Evolutionary conservation across 2,888 invertebrate species (phyloP).

Genomic region (Caenorhabditis plicata): DNA sequence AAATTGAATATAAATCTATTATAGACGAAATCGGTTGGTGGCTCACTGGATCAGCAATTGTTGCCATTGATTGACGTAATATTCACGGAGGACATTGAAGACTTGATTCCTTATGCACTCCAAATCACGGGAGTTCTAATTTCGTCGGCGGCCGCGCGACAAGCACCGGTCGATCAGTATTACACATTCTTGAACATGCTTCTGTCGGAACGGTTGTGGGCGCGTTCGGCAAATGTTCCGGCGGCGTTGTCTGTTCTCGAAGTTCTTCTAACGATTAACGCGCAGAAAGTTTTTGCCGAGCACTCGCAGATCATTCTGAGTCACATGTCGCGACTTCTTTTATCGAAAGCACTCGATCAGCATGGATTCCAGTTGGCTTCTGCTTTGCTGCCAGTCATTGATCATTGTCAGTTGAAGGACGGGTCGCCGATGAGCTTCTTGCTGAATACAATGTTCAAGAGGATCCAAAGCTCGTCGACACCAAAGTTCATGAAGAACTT

Average conservation of each 20-base stretch:
- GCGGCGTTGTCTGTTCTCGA: conserved; percentile 88
- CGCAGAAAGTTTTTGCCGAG: conserved; percentile 72
- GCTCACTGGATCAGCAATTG: conserved; percentile 76
- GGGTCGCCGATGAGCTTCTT: conserved; percentile 32
- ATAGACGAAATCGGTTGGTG: conserved; percentile 51
- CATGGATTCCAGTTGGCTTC: conserved; percentile 91
- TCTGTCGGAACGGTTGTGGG: conserved; percentile 86
- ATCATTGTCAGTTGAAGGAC: conserved; percentile 12
- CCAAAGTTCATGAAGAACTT: conserved; percentile 87
- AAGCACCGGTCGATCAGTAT: conserved; percentile 77
- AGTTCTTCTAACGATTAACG: conserved; percentile 70
- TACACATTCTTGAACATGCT: conserved; percentile 86
- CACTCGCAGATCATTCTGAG: conserved; percentile 71
- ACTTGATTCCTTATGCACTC: conserved; percentile 97
- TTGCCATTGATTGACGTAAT: conserved; percentile 95
- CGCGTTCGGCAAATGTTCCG: conserved; percentile 86
- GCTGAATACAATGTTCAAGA: conserved; percentile 43
- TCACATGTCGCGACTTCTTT: conserved; percentile 77
- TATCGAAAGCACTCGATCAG: conserved; percentile 90
- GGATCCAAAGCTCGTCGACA: conserved; percentile 85
- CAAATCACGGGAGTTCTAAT: conserved; percentile 74
- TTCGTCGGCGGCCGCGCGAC: conserved; percentile 28
- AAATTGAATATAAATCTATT: conserved; percentile 2
- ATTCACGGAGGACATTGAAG: conserved; percentile 82
- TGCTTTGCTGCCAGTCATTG: conserved; percentile 73